phyloP scores from a whole-genome alignment of 2,113 vertebrate species.

The Mola mola region DNA sequence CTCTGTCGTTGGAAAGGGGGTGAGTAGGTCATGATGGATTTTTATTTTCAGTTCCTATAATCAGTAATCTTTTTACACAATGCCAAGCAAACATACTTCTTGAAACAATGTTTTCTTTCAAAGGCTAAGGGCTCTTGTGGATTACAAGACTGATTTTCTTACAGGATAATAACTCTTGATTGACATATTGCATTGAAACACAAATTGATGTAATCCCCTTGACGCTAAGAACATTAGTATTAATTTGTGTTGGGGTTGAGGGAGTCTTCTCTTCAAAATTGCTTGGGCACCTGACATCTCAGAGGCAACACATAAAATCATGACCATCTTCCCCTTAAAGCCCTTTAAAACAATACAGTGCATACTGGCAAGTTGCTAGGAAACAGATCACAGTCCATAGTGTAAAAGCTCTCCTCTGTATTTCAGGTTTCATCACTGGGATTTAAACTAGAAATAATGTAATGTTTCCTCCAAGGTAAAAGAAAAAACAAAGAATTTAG shows the following conservation, averaged over 20 bases:
- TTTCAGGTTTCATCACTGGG: constrained; percentile 25
- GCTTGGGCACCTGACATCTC: constrained; percentile 54
- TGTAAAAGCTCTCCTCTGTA: constrained; percentile 32
- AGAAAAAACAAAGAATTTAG: too few species aligned
- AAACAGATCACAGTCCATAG: constrained; percentile 66
- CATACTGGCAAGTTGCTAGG: constrained; percentile 76
- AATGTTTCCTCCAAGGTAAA: too few species aligned
- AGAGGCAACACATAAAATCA: constrained; percentile 47
- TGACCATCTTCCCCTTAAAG: constrained; percentile 43
- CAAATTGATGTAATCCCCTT: constrained; percentile 57
- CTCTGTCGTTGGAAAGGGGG: too few species aligned
- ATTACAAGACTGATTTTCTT: too few species aligned
- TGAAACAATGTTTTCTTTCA: too few species aligned
- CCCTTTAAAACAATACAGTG: constrained; percentile 56
- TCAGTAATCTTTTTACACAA: too few species aligned
- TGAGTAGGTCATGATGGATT: too few species aligned
- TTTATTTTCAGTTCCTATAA: too few species aligned
- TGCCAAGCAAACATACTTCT: too few species aligned
- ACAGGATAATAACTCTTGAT: constrained; percentile 29
- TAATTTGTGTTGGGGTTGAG: constrained; percentile 63
- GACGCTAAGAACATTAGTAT: constrained; percentile 57
- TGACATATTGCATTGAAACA: constrained; percentile 52
- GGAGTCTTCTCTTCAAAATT: constrained; percentile 55
- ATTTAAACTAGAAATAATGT: constrained; percentile 33
- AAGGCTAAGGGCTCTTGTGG: too few species aligned